Evolutionary conservation across 1,140 invertebrate species (phyloP).

Genomic region (Achatina immaculata): DNA sequence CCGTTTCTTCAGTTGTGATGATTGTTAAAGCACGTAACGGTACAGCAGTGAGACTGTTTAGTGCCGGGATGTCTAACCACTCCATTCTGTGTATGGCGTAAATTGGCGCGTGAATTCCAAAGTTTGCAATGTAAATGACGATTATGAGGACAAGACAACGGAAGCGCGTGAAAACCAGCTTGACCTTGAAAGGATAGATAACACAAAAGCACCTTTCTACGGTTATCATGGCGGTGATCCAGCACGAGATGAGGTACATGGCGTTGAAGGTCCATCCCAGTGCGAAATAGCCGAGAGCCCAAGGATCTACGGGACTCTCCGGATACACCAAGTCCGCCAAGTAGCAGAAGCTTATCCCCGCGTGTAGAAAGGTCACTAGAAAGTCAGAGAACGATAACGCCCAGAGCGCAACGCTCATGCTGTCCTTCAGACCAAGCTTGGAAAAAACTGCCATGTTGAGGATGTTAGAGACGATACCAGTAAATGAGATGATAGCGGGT

Average conservation of each 20-base stretch:
- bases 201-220: neutral
- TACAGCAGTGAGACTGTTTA: too few species aligned
- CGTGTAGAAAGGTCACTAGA: neutral
- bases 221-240: neutral
- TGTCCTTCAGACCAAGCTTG: too few species aligned
- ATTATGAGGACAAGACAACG: neutral
- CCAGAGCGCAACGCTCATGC: neutral
- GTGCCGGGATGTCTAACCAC: too few species aligned
- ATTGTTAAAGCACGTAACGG: too few species aligned
- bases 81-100: neutral
- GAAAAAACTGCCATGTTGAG: too few species aligned
- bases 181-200: neutral
- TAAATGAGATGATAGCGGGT: neutral
- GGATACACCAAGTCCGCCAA: neutral
- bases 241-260: conserved; percentile 3
- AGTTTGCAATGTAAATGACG: neutral
- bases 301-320: neutral
- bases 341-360: neutral
- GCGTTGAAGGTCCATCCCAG: neutral
- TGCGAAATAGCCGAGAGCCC: neutral
- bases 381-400: neutral
- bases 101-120: neutral
- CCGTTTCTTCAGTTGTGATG: too few species aligned
- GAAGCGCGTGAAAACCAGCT: neutral
- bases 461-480: neutral